A percentile compares a stretch with the other conserved stretches of the same genome.
Evolutionary conservation across 2,113 vertebrate species (phyloP).

Genomic region (Nothobranchius furzeri): DNA sequence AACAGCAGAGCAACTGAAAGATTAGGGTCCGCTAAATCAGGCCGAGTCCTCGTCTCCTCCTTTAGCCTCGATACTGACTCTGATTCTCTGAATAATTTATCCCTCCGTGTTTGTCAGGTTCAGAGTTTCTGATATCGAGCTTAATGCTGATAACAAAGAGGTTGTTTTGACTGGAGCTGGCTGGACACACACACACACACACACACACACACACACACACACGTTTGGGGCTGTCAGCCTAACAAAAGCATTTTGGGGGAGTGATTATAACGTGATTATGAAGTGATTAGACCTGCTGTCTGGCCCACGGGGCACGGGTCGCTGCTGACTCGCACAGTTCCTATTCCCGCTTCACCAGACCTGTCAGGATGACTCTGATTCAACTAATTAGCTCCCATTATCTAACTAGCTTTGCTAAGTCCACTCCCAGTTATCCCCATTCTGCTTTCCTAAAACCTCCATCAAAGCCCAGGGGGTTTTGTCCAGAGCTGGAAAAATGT

Average conservation of each 20-base stretch:
- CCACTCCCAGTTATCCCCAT: constrained; percentile 44
- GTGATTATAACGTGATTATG: constrained; percentile 71
- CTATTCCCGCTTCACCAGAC: constrained; percentile 67
- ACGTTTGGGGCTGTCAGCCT: constrained; percentile 24
- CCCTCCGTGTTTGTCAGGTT: background rate
- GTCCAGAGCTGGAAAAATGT: constrained; percentile 54
- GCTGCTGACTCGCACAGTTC: constrained; percentile 69
- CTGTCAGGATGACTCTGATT: constrained; percentile 66
- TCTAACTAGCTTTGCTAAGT: constrained; percentile 56
- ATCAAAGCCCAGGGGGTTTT: constrained; percentile 44
- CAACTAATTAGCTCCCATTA: constrained; percentile 69
- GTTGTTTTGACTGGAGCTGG: constrained; percentile 49
- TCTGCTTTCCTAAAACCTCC: constrained; percentile 41
- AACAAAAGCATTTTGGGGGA: constrained; percentile 65
- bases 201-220: constrained; percentile 27
- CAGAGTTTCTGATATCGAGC: background rate
- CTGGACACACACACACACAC: constrained; percentile 3
- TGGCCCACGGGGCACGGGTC: constrained; percentile 46
- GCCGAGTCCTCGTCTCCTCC: background rate
- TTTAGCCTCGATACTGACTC: background rate
- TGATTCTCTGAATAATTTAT: background rate
- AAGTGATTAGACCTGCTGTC: constrained; percentile 68
- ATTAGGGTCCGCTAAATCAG: background rate
- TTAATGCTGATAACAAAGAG: background rate
- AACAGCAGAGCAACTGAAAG: constrained; percentile 3